Percentiles rank a stretch among this genome's conserved stretches.
Conservation (phyloP, 2,797 vertebrate species). For the Antrozous pallidus region DNA sequence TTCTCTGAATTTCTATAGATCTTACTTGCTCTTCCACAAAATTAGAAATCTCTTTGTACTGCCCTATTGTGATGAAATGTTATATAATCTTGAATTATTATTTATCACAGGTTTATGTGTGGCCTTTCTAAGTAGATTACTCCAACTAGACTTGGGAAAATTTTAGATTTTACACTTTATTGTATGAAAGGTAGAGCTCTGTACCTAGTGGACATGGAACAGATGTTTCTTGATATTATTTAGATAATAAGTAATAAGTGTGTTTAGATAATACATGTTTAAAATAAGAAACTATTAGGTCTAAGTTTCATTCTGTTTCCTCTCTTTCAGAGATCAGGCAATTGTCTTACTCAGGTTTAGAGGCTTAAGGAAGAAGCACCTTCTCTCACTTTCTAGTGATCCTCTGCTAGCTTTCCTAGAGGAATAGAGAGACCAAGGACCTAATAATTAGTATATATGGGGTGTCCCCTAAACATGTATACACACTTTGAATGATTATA, state of each 20-base stretch:
- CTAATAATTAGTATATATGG: neutral
- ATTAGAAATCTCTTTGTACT: neutral
- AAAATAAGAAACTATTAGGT: neutral
- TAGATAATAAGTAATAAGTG: neutral
- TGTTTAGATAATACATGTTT: constrained; percentile 23
- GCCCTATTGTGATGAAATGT: neutral
- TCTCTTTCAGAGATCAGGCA: neutral
- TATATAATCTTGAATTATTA: neutral
- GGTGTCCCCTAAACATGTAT: no score
- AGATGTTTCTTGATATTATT: constrained; percentile 14
- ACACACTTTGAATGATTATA: no score
- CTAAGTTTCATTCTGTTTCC: neutral
- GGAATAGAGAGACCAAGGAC: neutral
- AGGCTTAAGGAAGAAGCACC: neutral
- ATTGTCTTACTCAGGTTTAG: neutral
- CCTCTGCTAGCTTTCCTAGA: neutral
- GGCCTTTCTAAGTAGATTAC: neutral
- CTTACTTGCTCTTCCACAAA: constrained; percentile 27
- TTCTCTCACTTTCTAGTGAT: neutral
- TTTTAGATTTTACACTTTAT: constrained; percentile 8
- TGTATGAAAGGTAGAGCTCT: neutral
- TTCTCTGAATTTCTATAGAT: constrained; percentile 31
- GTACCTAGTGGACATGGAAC: neutral
- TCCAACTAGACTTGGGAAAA: neutral
- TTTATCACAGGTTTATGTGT: neutral